A percentile compares a stretch with the other conserved stretches of the same genome.
These are phyloP conservation scores for Sebastes iracundus DNA, from an alignment of 2,797 vertebrate genomes.

Conservation along the genomic window DNA sequence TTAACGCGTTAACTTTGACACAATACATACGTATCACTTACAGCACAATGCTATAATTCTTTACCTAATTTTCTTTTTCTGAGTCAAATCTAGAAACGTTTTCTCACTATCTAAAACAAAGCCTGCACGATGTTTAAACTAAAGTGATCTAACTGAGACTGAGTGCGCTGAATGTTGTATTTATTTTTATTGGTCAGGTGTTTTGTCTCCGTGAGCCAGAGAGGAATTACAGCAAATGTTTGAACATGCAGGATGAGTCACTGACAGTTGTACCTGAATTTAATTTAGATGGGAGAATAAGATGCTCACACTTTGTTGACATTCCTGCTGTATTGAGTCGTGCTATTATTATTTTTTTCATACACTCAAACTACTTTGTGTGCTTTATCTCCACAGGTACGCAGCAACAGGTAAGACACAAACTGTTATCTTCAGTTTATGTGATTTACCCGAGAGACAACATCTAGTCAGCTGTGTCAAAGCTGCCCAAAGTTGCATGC, in stretches of 20 bases:
- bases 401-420: conserved; percentile 3
- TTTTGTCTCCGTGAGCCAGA: not conserved
- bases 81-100: not conserved
- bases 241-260: not conserved
- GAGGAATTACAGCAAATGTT: not conserved
- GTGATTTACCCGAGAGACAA: not conserved
- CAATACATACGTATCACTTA: not conserved
- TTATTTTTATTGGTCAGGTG: not conserved
- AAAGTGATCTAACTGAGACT: not conserved
- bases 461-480: not conserved
- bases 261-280: fast-evolving
- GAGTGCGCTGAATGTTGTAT: too few species aligned
- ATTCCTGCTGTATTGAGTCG: not conserved
- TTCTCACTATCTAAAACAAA: not conserved
- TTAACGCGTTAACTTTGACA: too few species aligned
- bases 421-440: not conserved
- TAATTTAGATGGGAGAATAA: not conserved
- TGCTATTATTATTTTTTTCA: not conserved
- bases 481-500: not conserved
- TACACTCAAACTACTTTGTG: not conserved
- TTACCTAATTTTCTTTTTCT: not conserved
- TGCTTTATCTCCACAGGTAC: conserved; percentile 18
- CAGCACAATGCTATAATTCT: not conserved
- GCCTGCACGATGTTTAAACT: not conserved
- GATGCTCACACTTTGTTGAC: not conserved